These are phyloP conservation scores for Tragelaphus imberbis DNA, from an alignment of 2,113 vertebrate genomes.

Conservation along the genomic window DNA sequence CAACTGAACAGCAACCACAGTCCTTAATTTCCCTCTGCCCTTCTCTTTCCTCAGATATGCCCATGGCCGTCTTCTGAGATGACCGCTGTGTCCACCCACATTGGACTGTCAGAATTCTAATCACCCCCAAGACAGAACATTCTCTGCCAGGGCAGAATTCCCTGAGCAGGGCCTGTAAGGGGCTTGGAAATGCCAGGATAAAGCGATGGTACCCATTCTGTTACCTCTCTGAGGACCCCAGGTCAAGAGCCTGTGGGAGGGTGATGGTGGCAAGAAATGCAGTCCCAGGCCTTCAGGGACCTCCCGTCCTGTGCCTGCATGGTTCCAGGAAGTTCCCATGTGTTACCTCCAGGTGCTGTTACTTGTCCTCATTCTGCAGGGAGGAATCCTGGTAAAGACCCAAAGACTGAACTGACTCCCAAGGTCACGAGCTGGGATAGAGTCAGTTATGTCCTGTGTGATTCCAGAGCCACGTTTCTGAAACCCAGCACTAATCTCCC, in stretches of 20 bases:
- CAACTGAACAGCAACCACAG: background rate
- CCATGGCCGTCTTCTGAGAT: background rate
- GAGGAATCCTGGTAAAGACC: background rate
- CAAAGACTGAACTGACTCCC: fast-evolving
- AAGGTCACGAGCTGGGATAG: background rate
- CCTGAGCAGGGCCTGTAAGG: background rate
- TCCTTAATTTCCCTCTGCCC: background rate
- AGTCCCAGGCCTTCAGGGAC: fast-evolving
- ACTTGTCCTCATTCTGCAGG: background rate
- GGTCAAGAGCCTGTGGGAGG: background rate
- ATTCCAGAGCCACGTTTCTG: background rate
- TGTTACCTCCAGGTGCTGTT: fast-evolving
- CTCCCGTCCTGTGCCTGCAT: fast-evolving
- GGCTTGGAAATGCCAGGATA: background rate
- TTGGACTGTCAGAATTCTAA: background rate
- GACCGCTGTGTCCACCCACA: background rate
- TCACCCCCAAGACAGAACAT: background rate
- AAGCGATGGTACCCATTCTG: fast-evolving
- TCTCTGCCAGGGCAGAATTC: background rate
- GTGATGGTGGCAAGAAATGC: fast-evolving
- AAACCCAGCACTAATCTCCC: background rate
- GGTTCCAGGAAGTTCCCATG: background rate
- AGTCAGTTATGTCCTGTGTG: background rate
- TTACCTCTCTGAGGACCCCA: background rate
- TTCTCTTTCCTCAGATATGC: background rate